A percentile compares a stretch with the other conserved stretches of the same genome.
These are phyloP conservation scores for Istiophorus platypterus DNA, from an alignment of 2,113 vertebrate species.

Conservation along the genomic window DNA sequence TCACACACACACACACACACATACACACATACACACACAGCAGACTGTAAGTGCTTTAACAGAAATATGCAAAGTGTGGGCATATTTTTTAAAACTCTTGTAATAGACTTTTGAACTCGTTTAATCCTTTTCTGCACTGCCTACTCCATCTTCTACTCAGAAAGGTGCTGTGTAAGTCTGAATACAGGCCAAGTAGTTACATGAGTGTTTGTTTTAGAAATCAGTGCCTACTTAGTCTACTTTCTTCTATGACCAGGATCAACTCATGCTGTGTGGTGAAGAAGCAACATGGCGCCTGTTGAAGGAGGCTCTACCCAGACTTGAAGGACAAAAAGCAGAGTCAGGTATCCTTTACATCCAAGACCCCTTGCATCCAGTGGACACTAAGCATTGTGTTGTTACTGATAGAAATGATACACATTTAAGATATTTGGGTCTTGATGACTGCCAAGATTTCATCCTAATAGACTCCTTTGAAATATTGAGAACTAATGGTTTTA, in stretches of 20 bases:
- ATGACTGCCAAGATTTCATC: neutral
- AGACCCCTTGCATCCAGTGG: neutral
- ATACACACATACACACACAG: neutral
- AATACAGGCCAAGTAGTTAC: neutral
- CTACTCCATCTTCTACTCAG: neutral
- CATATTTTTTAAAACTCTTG: neutral
- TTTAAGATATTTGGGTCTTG: neutral
- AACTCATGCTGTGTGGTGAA: conserved; percentile 68
- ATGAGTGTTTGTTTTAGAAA: neutral
- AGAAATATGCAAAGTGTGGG: too few species aligned
- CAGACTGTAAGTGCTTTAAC: too few species aligned
- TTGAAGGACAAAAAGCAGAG: conserved; percentile 64
- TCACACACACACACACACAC: neutral
- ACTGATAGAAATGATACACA: neutral
- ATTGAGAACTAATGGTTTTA: too few species aligned
- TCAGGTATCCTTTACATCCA: conserved; percentile 62
- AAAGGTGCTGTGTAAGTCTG: neutral
- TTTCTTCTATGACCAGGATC: conserved; percentile 60
- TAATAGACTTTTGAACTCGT: neutral
- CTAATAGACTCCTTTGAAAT: too few species aligned
- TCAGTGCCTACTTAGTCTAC: neutral
- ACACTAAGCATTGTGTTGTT: neutral
- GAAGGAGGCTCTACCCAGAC: conserved; percentile 61
- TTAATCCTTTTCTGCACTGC: neutral
- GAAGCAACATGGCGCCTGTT: conserved; percentile 51